A percentile compares a stretch with the other conserved stretches of the same genome.
Conservation (phyloP, 2,113 vertebrate species). For the Argyrosomus japonicus region DNA sequence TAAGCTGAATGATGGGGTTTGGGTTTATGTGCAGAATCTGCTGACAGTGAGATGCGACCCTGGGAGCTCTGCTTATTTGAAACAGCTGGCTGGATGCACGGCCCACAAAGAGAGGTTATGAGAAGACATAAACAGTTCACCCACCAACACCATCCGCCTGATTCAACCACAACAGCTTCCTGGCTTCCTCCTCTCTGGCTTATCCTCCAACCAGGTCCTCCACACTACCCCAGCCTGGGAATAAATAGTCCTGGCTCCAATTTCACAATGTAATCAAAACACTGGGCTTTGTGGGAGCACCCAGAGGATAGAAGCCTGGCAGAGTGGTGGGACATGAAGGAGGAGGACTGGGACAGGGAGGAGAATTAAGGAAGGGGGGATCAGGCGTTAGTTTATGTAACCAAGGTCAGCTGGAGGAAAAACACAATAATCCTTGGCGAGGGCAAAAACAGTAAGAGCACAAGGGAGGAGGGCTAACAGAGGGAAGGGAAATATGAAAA, state of each 20-base stretch:
- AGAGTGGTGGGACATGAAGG: constrained; percentile 45
- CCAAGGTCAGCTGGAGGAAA: constrained; percentile 71
- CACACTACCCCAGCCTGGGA: constrained; percentile 51
- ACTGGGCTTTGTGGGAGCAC: constrained; percentile 61
- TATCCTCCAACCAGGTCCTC: constrained; percentile 31
- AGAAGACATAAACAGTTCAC: constrained; percentile 41
- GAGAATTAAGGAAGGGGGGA: constrained; percentile 44
- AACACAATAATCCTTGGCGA: constrained; percentile 53
- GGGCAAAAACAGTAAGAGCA: constrained; percentile 42
- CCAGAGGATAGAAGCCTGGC: constrained; percentile 50
- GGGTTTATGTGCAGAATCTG: constrained; percentile 11
- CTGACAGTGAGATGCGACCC: constrained; percentile 31
- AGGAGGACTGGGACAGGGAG: constrained; percentile 34
- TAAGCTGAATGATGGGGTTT: constrained; percentile 3
- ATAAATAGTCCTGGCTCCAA: constrained; percentile 63
- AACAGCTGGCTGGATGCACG: constrained; percentile 37
- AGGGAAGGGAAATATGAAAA: constrained; percentile 72
- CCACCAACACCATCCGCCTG: constrained; percentile 39
- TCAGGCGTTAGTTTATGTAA: constrained; percentile 68
- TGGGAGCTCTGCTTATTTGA: constrained; percentile 20
- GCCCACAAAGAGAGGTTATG: constrained; percentile 40
- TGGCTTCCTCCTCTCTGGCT: constrained; percentile 21
- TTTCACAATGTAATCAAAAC: constrained; percentile 78
- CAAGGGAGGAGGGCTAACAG: constrained; percentile 27
- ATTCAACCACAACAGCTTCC: constrained; percentile 57